These are phyloP conservation scores for Laupala kohalensis DNA, from an alignment of 1,140 invertebrate species.

Conservation along the genomic window DNA sequence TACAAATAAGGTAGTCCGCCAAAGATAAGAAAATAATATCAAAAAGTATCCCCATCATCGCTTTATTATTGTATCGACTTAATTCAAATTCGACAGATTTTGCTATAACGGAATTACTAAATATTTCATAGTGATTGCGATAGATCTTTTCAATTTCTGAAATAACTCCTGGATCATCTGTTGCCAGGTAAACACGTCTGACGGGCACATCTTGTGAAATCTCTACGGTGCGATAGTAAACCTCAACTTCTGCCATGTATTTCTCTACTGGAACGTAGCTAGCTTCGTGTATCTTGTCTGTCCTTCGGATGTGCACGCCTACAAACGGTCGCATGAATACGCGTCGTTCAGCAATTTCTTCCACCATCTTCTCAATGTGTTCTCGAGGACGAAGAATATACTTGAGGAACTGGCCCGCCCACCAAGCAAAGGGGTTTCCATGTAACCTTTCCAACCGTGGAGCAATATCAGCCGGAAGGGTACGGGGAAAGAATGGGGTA, in stretches of 20 bases:
- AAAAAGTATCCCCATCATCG: constrained; percentile 77
- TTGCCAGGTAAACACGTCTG: constrained; percentile 72
- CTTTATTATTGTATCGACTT: constrained; percentile 79
- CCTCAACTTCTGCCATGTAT: constrained; percentile 89
- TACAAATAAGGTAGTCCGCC: constrained; percentile 26
- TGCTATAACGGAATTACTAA: background rate
- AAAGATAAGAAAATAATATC: constrained; percentile 80
- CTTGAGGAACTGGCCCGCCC: constrained; percentile 89
- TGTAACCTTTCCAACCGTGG: constrained; percentile 67
- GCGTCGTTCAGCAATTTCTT: constrained; percentile 17
- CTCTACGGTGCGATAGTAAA: constrained; percentile 66
- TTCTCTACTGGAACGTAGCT: constrained; percentile 84
- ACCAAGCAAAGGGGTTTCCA: constrained; percentile 93
- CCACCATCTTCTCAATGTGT: constrained; percentile 30
- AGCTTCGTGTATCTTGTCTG: constrained; percentile 8
- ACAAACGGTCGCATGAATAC: background rate
- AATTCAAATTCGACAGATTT: background rate
- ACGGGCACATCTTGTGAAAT: constrained; percentile 44
- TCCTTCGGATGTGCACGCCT: background rate
- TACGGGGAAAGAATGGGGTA: constrained; percentile 80
- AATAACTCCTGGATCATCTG: constrained; percentile 71
- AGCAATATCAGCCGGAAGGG: constrained; percentile 82
- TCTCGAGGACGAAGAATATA: constrained; percentile 60
- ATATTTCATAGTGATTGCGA: constrained; percentile 18
- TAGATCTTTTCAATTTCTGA: constrained; percentile 28